These are phyloP conservation scores for Caenorhabditis briggsae DNA, from an alignment of 1,140 invertebrate species.

Conservation along the genomic window DNA sequence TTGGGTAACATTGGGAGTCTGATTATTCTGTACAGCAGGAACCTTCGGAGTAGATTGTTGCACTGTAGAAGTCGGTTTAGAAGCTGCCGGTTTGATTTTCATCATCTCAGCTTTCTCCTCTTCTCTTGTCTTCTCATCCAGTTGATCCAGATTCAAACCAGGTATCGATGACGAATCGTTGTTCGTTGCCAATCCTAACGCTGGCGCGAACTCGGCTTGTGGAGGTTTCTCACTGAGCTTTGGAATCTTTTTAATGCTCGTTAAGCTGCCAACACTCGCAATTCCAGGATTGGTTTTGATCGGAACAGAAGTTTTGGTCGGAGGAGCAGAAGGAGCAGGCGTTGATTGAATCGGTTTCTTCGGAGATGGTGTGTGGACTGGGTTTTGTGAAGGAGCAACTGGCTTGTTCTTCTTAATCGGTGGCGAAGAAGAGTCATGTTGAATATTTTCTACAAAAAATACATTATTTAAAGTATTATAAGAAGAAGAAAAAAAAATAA, in stretches of 20 bases:
- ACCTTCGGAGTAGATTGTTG: not conserved
- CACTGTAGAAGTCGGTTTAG: not conserved
- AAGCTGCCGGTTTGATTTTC: not conserved
- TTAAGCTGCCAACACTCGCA: not conserved
- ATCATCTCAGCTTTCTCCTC: constrained; percentile 9
- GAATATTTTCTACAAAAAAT: no score
- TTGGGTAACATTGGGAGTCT: not conserved
- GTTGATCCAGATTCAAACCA: not conserved
- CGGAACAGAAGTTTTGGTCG: no score
- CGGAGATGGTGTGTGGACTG: not conserved
- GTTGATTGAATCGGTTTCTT: not conserved
- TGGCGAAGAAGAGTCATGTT: no score
- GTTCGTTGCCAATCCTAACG: not conserved
- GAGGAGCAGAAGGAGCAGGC: not conserved
- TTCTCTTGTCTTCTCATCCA: not conserved
- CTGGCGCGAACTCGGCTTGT: constrained; percentile 22
- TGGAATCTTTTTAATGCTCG: constrained; percentile 20
- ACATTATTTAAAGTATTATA: no score
- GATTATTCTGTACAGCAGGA: not conserved
- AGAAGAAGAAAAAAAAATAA: not conserved
- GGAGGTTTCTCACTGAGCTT: constrained; percentile 41
- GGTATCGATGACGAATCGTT: not conserved
- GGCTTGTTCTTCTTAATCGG: no score
- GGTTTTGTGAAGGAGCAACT: not conserved
- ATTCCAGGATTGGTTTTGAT: not conserved